A percentile compares a stretch with the other conserved stretches of the same genome.
Conservation (phyloP, 2,888 invertebrate species). For the Leptarthrus brevirostris region DNA sequence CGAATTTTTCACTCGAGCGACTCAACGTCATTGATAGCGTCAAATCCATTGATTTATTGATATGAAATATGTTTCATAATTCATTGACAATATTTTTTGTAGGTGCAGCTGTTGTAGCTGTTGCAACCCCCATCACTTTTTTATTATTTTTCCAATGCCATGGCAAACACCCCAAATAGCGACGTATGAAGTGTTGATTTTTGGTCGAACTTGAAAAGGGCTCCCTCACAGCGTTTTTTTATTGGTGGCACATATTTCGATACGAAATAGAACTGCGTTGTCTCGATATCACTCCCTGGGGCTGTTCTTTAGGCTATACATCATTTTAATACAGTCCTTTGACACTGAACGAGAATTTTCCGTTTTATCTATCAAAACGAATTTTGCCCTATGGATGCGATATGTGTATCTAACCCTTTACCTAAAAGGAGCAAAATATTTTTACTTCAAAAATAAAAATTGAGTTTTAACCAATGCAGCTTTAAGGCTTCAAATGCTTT, state of each 20-base stretch:
- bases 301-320: constrained; percentile 1
- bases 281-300: not conserved
- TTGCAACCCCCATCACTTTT: not conserved
- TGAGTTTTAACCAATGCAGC: no score
- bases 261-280: not conserved
- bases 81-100: constrained; percentile 45
- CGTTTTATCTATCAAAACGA: no score
- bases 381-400: no score
- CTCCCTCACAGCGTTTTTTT: not conserved
- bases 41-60: constrained; percentile 48
- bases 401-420: no score
- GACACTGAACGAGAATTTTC: not conserved
- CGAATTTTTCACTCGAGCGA: constrained; percentile 47
- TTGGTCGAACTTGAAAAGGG: constrained; percentile 14
- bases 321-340: constrained; percentile 29
- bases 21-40: constrained; percentile 45
- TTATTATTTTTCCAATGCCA: not conserved
- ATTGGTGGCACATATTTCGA: not conserved
- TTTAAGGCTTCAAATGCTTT: no score
- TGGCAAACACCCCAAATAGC: not conserved
- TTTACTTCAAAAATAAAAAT: no score
- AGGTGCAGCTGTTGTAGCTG: constrained; percentile 9
- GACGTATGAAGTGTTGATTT: constrained; percentile 10
- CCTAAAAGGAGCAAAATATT: no score
- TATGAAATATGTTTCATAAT: constrained; percentile 49